Conservation (phyloP, 2,797 vertebrate species). For the Kryptopterus vitreolus region DNA sequence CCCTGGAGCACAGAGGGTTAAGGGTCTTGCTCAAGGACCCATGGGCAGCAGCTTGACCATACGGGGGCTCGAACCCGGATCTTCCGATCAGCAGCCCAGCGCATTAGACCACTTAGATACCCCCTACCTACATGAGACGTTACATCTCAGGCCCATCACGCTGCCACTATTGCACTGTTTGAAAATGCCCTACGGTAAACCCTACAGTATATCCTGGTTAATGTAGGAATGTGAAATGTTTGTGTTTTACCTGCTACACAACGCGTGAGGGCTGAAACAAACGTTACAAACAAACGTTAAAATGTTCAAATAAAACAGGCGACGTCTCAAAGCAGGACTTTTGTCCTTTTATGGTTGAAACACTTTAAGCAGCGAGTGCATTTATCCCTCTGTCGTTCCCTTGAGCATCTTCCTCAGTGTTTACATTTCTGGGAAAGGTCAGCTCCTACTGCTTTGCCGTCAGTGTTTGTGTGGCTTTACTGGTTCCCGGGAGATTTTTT, state of each 20-base stretch:
- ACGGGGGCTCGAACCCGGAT: too few relatives aligned
- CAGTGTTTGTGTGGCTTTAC: background rate
- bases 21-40: too few relatives aligned
- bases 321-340: background rate
- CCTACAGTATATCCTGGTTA: too few relatives aligned
- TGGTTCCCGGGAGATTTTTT: too few relatives aligned
- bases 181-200: too few relatives aligned
- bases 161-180: too few relatives aligned
- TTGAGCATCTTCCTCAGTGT: background rate
- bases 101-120: too few relatives aligned
- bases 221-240: background rate
- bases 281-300: background rate
- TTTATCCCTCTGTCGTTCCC: conserved; percentile 18
- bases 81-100: too few relatives aligned
- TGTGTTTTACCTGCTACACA: background rate
- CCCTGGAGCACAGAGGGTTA: too few relatives aligned
- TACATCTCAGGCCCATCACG: too few relatives aligned
- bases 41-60: too few relatives aligned
- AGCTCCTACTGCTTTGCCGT: background rate
- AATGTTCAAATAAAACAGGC: background rate
- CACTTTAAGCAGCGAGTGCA: conserved; percentile 3
- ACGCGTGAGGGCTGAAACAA: background rate
- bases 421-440: conserved; percentile 30
- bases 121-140: too few relatives aligned
- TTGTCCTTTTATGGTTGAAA: conserved; percentile 41